A percentile compares a stretch with the other conserved stretches of the same genome.
Conservation (phyloP, 2,113 vertebrate genomes). For the Takifugu flavidus region DNA sequence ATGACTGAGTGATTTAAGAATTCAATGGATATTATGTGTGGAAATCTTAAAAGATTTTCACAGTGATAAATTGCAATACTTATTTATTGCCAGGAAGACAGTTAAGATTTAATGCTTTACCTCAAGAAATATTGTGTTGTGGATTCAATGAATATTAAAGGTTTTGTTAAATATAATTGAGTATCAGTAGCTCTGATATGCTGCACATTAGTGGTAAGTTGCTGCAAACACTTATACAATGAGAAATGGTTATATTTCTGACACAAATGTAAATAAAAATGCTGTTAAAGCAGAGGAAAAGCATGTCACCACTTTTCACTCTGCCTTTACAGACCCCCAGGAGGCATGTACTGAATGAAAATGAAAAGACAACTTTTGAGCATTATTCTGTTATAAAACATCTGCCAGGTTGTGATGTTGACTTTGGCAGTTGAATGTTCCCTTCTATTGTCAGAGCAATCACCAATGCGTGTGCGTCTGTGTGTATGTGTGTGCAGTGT, state of each 20-base stretch:
- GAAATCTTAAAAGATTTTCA: no score
- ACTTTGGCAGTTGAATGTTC: conserved; percentile 37
- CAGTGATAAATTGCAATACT: no score
- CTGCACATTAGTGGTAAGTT: neutral
- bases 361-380: neutral
- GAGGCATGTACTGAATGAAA: neutral
- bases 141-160: neutral
- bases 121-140: neutral
- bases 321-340: no score
- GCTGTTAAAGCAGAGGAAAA: no score
- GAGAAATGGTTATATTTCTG: neutral
- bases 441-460: conserved; percentile 35
- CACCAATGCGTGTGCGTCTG: conserved; percentile 1
- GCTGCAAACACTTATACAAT: neutral
- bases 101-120: no score
- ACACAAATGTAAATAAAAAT: neutral
- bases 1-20: no score
- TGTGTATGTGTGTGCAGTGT: conserved; percentile 18
- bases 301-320: no score
- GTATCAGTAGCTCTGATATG: neutral
- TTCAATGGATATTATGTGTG: no score
- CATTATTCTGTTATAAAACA: conserved; percentile 27
- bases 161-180: neutral
- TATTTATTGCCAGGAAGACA: no score
- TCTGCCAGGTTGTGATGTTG: conserved; percentile 25